phyloP scores from a whole-genome alignment of 2,113 vertebrate species.

The Perccottus glenii region DNA sequence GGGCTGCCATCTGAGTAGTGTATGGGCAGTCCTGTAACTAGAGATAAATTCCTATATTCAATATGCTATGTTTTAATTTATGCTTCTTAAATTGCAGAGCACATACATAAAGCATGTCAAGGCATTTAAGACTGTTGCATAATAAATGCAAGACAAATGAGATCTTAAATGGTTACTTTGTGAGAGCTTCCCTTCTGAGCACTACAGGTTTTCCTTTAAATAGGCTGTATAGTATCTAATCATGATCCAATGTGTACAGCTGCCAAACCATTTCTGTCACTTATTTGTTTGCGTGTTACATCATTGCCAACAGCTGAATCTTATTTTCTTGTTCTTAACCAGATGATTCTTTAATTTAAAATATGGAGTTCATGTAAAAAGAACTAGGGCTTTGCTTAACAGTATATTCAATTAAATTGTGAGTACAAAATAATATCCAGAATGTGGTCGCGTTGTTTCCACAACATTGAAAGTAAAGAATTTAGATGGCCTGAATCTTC shows the following conservation, averaged over 20 bases:
- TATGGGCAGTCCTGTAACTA: too few species aligned
- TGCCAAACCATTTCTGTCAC: neutral
- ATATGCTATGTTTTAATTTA: neutral
- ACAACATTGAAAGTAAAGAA: conserved; percentile 15
- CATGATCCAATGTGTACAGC: neutral
- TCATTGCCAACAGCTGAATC: neutral
- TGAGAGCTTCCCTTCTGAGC: conserved; percentile 6
- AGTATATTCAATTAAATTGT: neutral
- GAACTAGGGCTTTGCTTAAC: too few species aligned
- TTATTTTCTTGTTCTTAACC: neutral
- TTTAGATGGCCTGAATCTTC: conserved; percentile 15
- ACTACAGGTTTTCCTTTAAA: neutral
- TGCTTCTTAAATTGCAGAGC: neutral
- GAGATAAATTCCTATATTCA: too few species aligned
- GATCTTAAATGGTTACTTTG: conserved; percentile 13
- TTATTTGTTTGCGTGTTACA: neutral
- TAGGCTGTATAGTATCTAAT: neutral
- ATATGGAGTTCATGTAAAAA: neutral
- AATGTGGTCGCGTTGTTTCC: neutral
- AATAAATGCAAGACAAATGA: conserved; percentile 23
- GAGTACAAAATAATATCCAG: neutral
- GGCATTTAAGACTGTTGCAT: conserved; percentile 9
- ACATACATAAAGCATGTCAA: conserved; percentile 6
- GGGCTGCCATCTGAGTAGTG: too few species aligned
- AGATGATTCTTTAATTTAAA: neutral